These are phyloP conservation scores for Rhizoglyphus robini DNA, from an alignment of 1,140 invertebrate genomes.

Conservation along the genomic window DNA sequence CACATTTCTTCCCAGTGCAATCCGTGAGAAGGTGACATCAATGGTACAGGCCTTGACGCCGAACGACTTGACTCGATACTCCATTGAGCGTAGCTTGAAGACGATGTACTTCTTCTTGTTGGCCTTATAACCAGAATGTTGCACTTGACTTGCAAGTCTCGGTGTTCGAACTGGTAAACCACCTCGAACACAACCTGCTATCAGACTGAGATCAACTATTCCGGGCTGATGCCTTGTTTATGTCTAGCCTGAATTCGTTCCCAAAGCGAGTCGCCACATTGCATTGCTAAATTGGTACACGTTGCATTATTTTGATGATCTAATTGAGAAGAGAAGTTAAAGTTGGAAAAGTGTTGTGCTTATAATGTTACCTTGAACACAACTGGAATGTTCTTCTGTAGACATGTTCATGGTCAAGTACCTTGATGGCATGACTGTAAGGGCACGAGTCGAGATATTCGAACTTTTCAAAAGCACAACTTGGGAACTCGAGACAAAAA, in stretches of 20 bases:
- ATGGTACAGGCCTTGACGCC: slow-evolving; percentile 23
- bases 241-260: background rate
- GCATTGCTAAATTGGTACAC: background rate
- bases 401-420: background rate
- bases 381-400: background rate
- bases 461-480: background rate
- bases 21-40: slow-evolving; percentile 24
- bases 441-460: slow-evolving; percentile 6
- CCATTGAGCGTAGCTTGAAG: background rate
- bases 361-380: slow-evolving; percentile 12
- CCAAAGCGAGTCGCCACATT: slow-evolving; percentile 17
- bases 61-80: slow-evolving; percentile 3
- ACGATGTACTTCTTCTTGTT: slow-evolving; percentile 5
- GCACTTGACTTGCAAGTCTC: slow-evolving; percentile 39
- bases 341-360: background rate
- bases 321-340: background rate
- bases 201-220: slow-evolving; percentile 34
- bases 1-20: slow-evolving; percentile 43
- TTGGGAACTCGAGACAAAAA: slow-evolving; percentile 13
- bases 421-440: slow-evolving; percentile 17
- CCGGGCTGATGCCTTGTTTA: background rate
- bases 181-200: slow-evolving; percentile 37
- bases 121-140: slow-evolving; percentile 37
- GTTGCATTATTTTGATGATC: slow-evolving; percentile 11
- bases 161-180: slow-evolving; percentile 38